These are phyloP conservation scores for Sialis fuliginosa DNA, from an alignment of 2,888 invertebrate species.

Conservation along the genomic window DNA sequence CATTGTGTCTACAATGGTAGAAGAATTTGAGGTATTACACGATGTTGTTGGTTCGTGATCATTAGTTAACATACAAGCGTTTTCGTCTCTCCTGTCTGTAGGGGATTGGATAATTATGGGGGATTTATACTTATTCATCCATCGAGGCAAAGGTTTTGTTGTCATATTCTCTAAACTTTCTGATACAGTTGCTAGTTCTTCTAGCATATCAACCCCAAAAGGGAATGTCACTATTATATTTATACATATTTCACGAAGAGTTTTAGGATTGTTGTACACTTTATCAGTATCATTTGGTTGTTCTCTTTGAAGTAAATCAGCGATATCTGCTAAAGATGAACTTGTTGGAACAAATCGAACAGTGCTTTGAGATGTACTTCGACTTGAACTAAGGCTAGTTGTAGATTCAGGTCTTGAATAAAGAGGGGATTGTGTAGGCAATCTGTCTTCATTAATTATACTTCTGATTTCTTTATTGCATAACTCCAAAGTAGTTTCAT, in stretches of 20 bases:
- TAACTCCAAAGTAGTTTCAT: background rate
- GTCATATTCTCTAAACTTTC: constrained; percentile 30
- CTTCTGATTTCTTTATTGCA: background rate
- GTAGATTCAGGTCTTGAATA: constrained; percentile 36
- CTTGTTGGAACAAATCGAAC: constrained; percentile 44
- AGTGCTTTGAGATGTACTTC: constrained; percentile 41
- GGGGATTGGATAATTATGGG: background rate
- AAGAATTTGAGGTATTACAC: background rate
- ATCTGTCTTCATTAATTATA: background rate
- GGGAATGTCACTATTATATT: constrained; percentile 45
- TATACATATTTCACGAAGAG: constrained; percentile 46
- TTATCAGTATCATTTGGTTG: constrained; percentile 6
- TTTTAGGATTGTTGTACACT: constrained; percentile 22
- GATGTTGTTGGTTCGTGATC: background rate
- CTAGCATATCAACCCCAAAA: constrained; percentile 47
- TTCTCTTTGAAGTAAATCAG: constrained; percentile 34
- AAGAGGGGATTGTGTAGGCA: constrained; percentile 8
- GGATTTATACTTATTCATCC: background rate
- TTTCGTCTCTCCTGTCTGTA: background rate
- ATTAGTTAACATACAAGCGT: background rate
- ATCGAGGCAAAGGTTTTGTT: background rate
- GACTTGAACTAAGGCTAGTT: constrained; percentile 40
- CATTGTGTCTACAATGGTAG: constrained; percentile 27
- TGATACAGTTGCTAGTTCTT: constrained; percentile 47
- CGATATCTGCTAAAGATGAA: constrained; percentile 40